Evolutionary conservation across 2,888 invertebrate genomes (phyloP).

Genomic region (Rutpela maculata): DNA sequence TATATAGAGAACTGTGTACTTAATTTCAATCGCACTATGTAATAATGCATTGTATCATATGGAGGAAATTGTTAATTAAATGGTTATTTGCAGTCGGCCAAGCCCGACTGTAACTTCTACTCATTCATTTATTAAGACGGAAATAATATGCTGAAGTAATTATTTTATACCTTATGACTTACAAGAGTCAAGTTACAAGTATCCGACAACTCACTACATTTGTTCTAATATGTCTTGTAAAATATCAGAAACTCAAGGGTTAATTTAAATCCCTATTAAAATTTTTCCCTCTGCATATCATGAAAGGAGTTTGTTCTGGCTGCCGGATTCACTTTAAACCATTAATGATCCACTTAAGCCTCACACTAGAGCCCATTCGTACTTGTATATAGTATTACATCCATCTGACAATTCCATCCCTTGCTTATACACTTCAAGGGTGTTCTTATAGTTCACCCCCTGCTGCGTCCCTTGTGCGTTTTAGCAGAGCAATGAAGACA

Average conservation of each 20-base stretch:
- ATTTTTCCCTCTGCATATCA: conserved; percentile 34
- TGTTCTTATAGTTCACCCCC: conserved; percentile 36
- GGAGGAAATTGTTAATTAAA: too few species aligned
- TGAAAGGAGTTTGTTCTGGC: conserved; percentile 39
- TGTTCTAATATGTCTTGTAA: neutral
- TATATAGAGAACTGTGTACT: too few species aligned
- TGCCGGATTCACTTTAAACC: conserved; percentile 41
- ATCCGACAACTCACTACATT: neutral
- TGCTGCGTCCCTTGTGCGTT: conserved; percentile 27
- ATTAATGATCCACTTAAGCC: conserved; percentile 44
- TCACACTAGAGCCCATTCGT: conserved; percentile 37
- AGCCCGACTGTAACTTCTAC: too few species aligned
- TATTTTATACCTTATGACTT: neutral
- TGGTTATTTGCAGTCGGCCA: too few species aligned
- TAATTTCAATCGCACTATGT: too few species aligned
- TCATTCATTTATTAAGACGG: too few species aligned
- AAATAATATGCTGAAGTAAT: neutral
- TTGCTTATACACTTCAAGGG: conserved; percentile 39
- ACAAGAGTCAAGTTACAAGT: neutral
- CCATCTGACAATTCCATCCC: conserved; percentile 42
- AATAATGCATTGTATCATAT: too few species aligned
- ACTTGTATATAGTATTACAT: conserved; percentile 38
- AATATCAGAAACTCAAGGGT: conserved; percentile 23
- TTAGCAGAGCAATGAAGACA: conserved; percentile 38
- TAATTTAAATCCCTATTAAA: conserved; percentile 38